Base-by-base conservation (phyloP, 2,888 invertebrate species). In the Caenorhabditis becei region DNA sequence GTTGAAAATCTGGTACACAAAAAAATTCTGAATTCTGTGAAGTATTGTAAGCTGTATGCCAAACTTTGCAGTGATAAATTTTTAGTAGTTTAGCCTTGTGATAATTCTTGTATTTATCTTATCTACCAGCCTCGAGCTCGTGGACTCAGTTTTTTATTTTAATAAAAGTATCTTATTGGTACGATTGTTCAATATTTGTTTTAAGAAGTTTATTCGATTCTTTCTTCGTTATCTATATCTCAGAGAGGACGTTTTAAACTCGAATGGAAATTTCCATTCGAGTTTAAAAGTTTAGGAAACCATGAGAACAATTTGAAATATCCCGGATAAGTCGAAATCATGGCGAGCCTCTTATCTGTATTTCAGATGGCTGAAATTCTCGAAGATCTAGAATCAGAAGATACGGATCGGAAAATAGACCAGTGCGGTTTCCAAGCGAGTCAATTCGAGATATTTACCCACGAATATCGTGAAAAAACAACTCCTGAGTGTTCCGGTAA, bases 361-460 rank as follows among this genome's bases (percentile, higher is more conserved):
- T 47, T n/a, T n/a, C n/a, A n/a, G 32, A 85, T 85, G 85, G 85
- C 85, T 0, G 85, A 85, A 7, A 59, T 44, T 16, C 53, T 85
- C 20, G 85, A 85, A 51, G 83, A 85, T 47, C 24, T 51, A 10
- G 66, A 53, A 16, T 51, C 51, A 4, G 28, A 49, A 2, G 81
- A 82, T 26, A 58, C 63, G 2, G 77, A 82, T 59, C 59, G 85
- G 37, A 51, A 18, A 11, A 58, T 77, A 1, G 83, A 83, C 56
- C 49, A 51, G 35, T 44, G 54, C 20, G 72, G 69, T 20, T 85
- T 83, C 44, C 20, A 72, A 23, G 67, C 62, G 18, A 54, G 56
- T 18, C 79, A 85, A 62, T 85, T 85, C 51, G 82, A 85, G 11
- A 80, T 82, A 35, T 85, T 85, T 67, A 83, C 78, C 1, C 85